These are phyloP conservation scores for Meloidogyne hapla DNA, from an alignment of 1,140 invertebrate species.

Conservation along the genomic window DNA sequence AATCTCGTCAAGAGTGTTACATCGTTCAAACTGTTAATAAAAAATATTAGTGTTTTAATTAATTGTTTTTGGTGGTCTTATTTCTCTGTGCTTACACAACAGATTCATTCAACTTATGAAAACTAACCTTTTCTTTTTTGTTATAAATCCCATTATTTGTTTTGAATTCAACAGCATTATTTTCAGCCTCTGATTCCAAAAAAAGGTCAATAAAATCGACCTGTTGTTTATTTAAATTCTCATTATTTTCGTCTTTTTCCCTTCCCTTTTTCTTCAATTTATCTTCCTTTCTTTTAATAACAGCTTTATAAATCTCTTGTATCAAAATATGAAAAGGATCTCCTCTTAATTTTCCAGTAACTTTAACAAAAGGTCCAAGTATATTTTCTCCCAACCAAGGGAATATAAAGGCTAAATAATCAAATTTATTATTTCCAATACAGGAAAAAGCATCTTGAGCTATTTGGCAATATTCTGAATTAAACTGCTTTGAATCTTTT, in stretches of 20 bases:
- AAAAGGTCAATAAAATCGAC: slow-evolving; percentile 27
- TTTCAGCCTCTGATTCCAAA: not conserved
- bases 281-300: slow-evolving; percentile 2
- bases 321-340: not conserved
- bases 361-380: not conserved
- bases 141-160: not conserved
- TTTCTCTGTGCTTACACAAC: no score
- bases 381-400: slow-evolving; percentile 9
- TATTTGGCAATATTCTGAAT: slow-evolving; percentile 32
- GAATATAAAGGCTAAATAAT: not conserved
- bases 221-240: not conserved
- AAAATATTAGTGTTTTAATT: no score
- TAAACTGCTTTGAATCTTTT: slow-evolving; percentile 44
- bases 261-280: not conserved
- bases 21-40: not conserved
- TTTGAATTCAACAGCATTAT: not conserved
- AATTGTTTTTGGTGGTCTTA: no score
- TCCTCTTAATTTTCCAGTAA: slow-evolving; percentile 9
- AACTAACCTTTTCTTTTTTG: slow-evolving; percentile 13
- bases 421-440: slow-evolving; percentile 7
- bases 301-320: not conserved
- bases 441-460: not conserved
- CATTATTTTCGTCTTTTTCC: slow-evolving; percentile 1
- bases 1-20: slow-evolving; percentile 33
- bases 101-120: no score